A percentile compares a stretch with the other conserved stretches of the same genome.
Evolutionary conservation across 2,797 vertebrate species (phyloP).

Genomic region (Masticophis lateralis): DNA sequence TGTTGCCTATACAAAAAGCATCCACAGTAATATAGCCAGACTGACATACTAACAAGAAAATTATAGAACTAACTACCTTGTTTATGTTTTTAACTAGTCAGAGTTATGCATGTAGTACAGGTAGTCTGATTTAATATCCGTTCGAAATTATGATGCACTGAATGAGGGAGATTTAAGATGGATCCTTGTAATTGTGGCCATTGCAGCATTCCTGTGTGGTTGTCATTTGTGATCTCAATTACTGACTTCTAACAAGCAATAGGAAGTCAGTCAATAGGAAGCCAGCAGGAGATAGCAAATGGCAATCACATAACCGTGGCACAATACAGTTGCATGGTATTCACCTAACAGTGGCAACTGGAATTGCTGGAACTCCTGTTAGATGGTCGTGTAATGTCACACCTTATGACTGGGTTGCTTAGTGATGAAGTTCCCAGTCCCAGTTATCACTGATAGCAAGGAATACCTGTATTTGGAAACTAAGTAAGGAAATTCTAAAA

Average conservation of each 20-base stretch:
- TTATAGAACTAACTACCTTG: not conserved
- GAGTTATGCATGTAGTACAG: not conserved
- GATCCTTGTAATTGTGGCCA: not conserved
- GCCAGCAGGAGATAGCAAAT: not conserved
- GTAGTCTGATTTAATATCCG: not conserved
- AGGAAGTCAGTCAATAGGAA: not conserved
- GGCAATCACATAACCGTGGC: not conserved
- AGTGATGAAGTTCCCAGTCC: not conserved
- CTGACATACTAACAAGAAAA: not conserved
- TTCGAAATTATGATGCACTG: not conserved
- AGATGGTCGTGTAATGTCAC: not conserved
- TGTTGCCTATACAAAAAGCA: slow-evolving; percentile 1
- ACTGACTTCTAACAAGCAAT: not conserved
- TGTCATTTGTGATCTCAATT: not conserved
- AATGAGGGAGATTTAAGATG: not conserved
- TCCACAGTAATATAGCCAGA: not conserved
- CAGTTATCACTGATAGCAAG: not conserved
- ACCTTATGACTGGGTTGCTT: not conserved
- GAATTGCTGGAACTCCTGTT: not conserved
- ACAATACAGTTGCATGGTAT: not conserved
- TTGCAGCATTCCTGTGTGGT: not conserved
- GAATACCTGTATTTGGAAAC: not conserved
- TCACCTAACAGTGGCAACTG: not conserved
- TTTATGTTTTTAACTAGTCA: slow-evolving; percentile 4
- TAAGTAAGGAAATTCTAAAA: not conserved